phyloP scores from a whole-genome alignment of 1,140 invertebrate genomes.

The Batillaria attramentaria region DNA sequence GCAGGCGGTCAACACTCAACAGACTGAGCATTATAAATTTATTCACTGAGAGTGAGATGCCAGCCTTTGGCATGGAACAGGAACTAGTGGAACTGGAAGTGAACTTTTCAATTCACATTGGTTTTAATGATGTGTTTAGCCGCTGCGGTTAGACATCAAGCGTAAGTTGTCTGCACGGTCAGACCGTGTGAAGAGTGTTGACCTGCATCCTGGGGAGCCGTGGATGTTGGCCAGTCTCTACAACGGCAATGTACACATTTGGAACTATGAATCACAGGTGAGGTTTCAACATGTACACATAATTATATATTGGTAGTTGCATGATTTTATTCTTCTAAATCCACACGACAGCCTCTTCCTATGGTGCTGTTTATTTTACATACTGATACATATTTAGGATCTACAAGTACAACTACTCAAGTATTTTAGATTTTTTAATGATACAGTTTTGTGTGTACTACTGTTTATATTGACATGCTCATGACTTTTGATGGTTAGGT shows the following conservation, averaged over 20 bases:
- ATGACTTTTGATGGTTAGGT: no score
- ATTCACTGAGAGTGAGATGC: no score
- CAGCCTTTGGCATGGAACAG: no score
- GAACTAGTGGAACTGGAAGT: no score
- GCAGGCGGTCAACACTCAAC: no score
- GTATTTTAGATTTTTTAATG: no score
- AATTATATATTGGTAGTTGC: background rate
- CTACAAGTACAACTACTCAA: no score
- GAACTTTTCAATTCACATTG: no score
- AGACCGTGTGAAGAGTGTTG: constrained; percentile 98
- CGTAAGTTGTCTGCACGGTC: constrained; percentile 96
- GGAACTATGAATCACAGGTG: constrained; percentile 96
- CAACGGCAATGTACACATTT: constrained; percentile 99
- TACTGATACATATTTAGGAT: no score
- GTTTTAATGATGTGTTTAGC: constrained; percentile 77
- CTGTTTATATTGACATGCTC: background rate
- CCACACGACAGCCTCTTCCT: no score
- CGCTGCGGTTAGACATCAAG: constrained; percentile 97
- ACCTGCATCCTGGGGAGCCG: constrained; percentile 96
- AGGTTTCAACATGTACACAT: background rate
- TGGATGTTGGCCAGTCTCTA: constrained; percentile 99
- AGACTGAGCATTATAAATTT: no score
- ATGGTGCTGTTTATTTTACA: no score
- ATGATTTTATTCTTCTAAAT: background rate
- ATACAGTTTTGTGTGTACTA: background rate